phyloP scores from a whole-genome alignment of 2,888 invertebrate species.

The Cantharis rufa region DNA sequence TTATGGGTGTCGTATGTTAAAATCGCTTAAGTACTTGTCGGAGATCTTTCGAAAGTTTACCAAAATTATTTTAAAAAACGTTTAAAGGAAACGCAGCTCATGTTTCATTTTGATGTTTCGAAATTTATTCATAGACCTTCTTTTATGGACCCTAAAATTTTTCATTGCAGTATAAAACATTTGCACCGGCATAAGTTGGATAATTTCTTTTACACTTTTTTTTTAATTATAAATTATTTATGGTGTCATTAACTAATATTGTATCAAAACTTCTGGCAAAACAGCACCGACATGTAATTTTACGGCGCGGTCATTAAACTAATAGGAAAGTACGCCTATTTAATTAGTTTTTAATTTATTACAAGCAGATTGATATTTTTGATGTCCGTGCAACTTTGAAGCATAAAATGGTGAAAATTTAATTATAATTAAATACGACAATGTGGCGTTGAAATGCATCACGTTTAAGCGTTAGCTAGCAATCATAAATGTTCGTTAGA shows the following conservation, averaged over 20 bases:
- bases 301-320: constrained; percentile 15
- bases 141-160: not conserved
- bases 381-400: constrained; percentile 10
- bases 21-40: not conserved
- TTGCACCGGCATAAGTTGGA: not conserved
- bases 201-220: not conserved
- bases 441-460: not conserved
- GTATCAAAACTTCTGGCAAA: constrained; percentile 16
- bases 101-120: not conserved
- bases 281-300: constrained; percentile 14
- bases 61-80: not conserved
- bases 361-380: constrained; percentile 14
- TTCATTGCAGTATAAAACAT: not conserved
- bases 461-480: not conserved
- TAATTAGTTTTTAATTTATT: constrained; percentile 25
- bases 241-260: not conserved
- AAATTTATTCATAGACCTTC: not conserved
- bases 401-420: constrained; percentile 1
- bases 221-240: not conserved
- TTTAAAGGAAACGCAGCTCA: not conserved
- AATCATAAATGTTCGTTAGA: constrained; percentile 7
- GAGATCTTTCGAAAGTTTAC: not conserved
- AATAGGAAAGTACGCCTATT: constrained; percentile 21
- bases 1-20: not conserved
- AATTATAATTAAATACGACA: constrained; percentile 2